Conservation (phyloP, 2,888 invertebrate species). For the Dryadula phaetusa region DNA sequence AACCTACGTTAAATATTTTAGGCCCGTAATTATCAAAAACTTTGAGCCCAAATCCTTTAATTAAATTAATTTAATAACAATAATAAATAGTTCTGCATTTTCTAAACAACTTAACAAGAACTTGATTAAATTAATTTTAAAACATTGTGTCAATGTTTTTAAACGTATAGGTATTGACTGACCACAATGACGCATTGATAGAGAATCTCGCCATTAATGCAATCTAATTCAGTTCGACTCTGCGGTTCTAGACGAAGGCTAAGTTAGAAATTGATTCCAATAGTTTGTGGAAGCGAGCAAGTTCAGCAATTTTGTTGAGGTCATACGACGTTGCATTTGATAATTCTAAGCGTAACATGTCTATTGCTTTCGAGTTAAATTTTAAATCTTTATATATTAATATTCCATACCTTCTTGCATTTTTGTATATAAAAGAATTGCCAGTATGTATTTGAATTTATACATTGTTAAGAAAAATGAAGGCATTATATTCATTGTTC, state of each 20-base stretch:
- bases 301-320: slow-evolving; percentile 47
- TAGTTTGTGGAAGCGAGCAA: slow-evolving; percentile 48
- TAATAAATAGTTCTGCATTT: no score
- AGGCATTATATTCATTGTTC: background rate
- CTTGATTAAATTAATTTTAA: background rate
- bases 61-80: background rate
- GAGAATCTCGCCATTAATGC: slow-evolving; percentile 50
- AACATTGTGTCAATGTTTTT: slow-evolving; percentile 8
- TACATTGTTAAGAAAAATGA: background rate
- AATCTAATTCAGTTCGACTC: slow-evolving; percentile 51
- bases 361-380: slow-evolving; percentile 15
- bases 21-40: slow-evolving; percentile 27
- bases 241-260: slow-evolving; percentile 49
- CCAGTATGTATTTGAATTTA: no score
- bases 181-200: slow-evolving; percentile 38
- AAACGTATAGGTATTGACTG: slow-evolving; percentile 16
- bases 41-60: slow-evolving; percentile 5
- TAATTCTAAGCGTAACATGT: slow-evolving; percentile 35
- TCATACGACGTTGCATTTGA: slow-evolving; percentile 42
- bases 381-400: background rate
- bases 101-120: no score
- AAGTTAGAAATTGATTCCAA: slow-evolving; percentile 53
- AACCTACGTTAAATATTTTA: slow-evolving; percentile 53
- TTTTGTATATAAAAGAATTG: no score
- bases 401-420: no score